Base-by-base conservation (phyloP, 1,140 invertebrate genomes). In the Melipona quadrifasciata region DNA sequence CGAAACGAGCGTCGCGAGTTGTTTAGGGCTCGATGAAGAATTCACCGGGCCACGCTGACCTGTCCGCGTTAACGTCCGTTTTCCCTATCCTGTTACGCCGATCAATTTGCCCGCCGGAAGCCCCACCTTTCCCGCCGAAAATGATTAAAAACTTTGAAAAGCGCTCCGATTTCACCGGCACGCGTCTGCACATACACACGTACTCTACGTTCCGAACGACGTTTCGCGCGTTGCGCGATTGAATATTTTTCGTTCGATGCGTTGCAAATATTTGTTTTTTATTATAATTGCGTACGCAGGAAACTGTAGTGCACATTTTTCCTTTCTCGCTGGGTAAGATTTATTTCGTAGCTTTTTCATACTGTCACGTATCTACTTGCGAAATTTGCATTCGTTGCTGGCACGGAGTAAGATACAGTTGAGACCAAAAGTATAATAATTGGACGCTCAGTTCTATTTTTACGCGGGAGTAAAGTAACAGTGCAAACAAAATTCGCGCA, bases 11-110 rank as follows among this genome's bases (percentile, higher is more conserved):
- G 55, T 76, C 76, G 76, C 80, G 65, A 80, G 53, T 75, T 85
- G 84, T 85, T 82, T 85, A 76, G 84, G 77, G 72, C 68, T 82
- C 80, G 80, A 85, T 76, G 84, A 85, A 85, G 84, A 85, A 85
- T 85, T 82, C 73, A 82, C 39, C 57, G 73, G 76, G 55, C 72
- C 65, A 21, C 64, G 80, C 65, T 74, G 84, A 82, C 79, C 84
- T 76, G 84, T 82, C 65, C 55, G 73, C 51, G 51, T 47, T 47
- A 47, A 65, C 55, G 31, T 19, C 68, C 34, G 78, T 81, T 39
- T 47, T 47, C 39, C 82, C 81, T 80, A 75, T 79, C 85, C 65
- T 78, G 80, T 79, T 75, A 72, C 81, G 73, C 47, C 70, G 80
- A 84, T 86, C 79, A 86, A 79, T 86, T 79, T 64, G 58, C 64